Evolutionary conservation across 2,113 vertebrate genomes (phyloP).

Genomic region (Tyto alba): DNA sequence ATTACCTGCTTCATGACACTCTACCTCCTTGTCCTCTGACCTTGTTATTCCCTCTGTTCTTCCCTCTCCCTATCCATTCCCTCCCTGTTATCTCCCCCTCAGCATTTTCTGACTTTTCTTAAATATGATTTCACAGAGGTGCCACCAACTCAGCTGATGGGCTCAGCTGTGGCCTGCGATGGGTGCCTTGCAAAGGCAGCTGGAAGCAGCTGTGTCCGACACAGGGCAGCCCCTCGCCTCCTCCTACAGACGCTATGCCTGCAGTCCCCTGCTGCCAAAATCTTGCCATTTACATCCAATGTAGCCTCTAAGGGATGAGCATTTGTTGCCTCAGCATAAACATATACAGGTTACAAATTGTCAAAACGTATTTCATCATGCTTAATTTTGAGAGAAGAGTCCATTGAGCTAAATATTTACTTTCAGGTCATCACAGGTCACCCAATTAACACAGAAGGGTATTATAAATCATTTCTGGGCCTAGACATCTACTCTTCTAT

Average conservation of each 20-base stretch:
- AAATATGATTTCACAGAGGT: not conserved
- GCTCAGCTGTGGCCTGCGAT: not conserved
- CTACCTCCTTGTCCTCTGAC: not conserved
- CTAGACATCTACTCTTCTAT: not conserved
- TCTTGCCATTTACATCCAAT: not conserved
- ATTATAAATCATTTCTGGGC: not conserved
- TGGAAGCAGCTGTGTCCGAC: not conserved
- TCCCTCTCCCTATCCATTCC: not conserved
- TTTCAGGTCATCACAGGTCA: not conserved
- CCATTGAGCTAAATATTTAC: not conserved
- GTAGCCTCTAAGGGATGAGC: not conserved
- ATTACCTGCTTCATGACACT: not conserved
- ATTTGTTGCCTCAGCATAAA: not conserved
- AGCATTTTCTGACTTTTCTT: not conserved
- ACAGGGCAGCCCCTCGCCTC: not conserved
- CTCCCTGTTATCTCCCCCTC: accelerated
- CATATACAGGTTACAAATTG: not conserved
- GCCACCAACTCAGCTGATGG: not conserved
- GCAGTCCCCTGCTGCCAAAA: not conserved
- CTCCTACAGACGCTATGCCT: not conserved
- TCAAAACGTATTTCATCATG: not conserved
- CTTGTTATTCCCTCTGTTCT: not conserved
- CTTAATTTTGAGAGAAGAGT: not conserved
- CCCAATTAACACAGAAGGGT: not conserved
- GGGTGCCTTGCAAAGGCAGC: not conserved